phyloP scores from a whole-genome alignment of 2,797 vertebrate species.

The Rhincodon typus region DNA sequence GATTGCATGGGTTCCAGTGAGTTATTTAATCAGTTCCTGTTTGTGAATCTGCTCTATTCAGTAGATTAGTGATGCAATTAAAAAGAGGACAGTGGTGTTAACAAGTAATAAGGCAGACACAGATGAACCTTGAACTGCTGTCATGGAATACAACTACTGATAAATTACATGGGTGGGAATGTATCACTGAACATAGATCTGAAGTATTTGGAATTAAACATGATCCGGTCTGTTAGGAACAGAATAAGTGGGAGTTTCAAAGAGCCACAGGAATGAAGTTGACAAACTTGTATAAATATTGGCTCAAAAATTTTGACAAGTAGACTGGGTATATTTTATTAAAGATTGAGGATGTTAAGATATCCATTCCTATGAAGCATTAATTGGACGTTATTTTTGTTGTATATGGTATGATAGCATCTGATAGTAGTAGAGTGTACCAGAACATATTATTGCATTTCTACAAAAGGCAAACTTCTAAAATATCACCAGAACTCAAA shows the following conservation, averaged over 20 bases:
- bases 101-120: too few relatives aligned
- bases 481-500: neutral
- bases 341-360: neutral
- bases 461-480: neutral
- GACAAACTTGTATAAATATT: neutral
- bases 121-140: too few relatives aligned
- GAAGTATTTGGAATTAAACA: neutral
- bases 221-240: neutral
- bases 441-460: neutral
- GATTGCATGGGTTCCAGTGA: neutral
- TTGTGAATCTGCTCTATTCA: neutral
- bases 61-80: constrained; percentile 24
- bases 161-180: neutral
- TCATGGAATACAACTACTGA: neutral
- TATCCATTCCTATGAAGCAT: neutral
- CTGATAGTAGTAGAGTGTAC: neutral
- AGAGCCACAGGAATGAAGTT: neutral
- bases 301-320: neutral
- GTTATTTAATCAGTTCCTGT: neutral
- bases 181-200: neutral
- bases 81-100: neutral
- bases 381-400: neutral
- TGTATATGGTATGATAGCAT: neutral
- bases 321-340: neutral
- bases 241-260: neutral